These are phyloP conservation scores for Pomacea canaliculata DNA, from an alignment of 2,888 invertebrate genomes.

Conservation along the genomic window DNA sequence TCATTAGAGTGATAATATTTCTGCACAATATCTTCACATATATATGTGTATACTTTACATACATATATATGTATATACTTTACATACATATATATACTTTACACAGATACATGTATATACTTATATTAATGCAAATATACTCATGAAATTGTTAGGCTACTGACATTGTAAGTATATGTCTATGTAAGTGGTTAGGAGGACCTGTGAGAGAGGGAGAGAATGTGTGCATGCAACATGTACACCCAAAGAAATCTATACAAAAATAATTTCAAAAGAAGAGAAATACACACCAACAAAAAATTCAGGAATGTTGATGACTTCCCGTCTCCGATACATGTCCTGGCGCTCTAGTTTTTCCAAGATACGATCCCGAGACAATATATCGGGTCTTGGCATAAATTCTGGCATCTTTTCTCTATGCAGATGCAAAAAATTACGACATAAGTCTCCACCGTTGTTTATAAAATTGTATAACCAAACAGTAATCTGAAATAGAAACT, in stretches of 20 bases:
- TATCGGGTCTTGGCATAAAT: conserved; percentile 89
- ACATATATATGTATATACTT: neutral
- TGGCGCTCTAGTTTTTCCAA: conserved; percentile 89
- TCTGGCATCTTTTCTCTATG: conserved; percentile 80
- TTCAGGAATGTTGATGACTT: conserved; percentile 90
- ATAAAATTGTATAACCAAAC: neutral
- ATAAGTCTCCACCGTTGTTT: neutral
- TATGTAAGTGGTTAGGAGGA: too few relatives aligned
- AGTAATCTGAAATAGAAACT: too few relatives aligned
- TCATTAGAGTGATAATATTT: too few relatives aligned
- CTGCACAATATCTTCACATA: too few relatives aligned
- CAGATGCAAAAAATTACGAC: conserved; percentile 11
- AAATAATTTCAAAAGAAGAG: neutral
- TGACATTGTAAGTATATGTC: too few relatives aligned
- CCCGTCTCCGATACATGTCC: conserved; percentile 91
- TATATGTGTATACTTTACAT: neutral
- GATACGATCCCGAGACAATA: conserved; percentile 82
- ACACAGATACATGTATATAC: too few relatives aligned
- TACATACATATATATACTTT: too few relatives aligned
- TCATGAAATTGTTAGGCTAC: too few relatives aligned
- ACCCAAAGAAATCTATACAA: neutral
- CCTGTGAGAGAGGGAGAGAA: neutral
- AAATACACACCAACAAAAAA: conserved; percentile 90
- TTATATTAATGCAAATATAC: too few relatives aligned
- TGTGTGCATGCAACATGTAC: neutral